Conservation (phyloP, 2,888 invertebrate species). For the Arctia plantaginis region DNA sequence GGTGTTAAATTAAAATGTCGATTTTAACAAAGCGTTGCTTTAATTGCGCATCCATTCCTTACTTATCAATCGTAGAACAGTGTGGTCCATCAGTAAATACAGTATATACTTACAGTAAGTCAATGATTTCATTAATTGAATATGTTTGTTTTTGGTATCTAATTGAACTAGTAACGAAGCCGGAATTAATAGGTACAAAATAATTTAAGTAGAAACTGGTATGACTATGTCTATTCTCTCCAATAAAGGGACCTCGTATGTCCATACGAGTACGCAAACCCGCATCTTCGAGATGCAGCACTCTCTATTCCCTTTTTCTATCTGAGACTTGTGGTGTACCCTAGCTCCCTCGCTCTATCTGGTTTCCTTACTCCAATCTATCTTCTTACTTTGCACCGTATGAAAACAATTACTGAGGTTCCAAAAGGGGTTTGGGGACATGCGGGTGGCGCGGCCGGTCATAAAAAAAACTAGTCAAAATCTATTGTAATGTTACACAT, state of each 20-base stretch:
- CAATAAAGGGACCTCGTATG: not conserved
- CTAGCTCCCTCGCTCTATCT: not conserved
- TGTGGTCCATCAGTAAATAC: slow-evolving; percentile 3
- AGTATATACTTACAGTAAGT: not conserved
- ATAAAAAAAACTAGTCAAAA: too few species aligned
- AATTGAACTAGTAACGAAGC: too few species aligned
- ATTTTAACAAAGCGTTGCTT: slow-evolving; percentile 40
- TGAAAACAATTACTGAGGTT: too few species aligned
- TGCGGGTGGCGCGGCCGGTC: too few species aligned
- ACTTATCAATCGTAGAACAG: slow-evolving; percentile 23
- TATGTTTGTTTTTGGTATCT: too few species aligned
- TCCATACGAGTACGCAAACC: not conserved
- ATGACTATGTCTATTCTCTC: too few species aligned
- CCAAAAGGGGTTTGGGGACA: too few species aligned
- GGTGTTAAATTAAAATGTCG: slow-evolving; percentile 56
- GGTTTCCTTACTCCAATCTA: not conserved
- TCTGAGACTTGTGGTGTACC: too few species aligned
- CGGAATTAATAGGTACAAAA: not conserved
- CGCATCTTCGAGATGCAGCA: too few species aligned
- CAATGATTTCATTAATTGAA: not conserved
- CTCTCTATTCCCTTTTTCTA: too few species aligned
- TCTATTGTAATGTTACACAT: too few species aligned
- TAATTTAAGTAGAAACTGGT: not conserved
- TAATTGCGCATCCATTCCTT: slow-evolving; percentile 32
- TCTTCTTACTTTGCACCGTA: too few species aligned